Conservation (phyloP, 2,797 vertebrate genomes). For the Ctenopoma kingsleyae region DNA sequence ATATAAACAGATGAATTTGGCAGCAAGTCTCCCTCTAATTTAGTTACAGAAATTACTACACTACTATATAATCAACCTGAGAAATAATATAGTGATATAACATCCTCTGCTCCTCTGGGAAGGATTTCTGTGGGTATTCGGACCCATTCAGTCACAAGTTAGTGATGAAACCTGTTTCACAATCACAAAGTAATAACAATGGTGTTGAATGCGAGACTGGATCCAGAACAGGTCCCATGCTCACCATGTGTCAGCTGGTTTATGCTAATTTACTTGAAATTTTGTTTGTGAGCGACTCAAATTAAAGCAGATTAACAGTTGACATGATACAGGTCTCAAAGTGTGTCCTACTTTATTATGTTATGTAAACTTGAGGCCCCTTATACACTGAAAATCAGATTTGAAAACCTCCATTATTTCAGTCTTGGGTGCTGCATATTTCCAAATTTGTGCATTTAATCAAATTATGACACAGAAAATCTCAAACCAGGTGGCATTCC, state of each 20-base stretch:
- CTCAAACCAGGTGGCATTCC: neutral
- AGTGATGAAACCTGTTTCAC: neutral
- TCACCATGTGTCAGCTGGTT: neutral
- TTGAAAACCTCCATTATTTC: neutral
- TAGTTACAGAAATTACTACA: neutral
- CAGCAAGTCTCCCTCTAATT: neutral
- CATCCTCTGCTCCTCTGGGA: neutral
- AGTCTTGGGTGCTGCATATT: neutral
- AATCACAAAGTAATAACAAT: neutral
- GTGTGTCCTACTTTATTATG: no score
- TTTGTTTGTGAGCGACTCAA: no score
- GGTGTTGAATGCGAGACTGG: neutral
- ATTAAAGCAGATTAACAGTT: neutral
- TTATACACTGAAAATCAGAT: no score
- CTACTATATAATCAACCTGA: neutral
- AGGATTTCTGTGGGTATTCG: neutral
- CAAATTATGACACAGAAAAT: neutral
- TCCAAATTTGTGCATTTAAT: neutral
- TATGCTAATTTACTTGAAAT: neutral
- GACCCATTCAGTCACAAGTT: slow-evolving; percentile 10
- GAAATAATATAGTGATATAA: neutral
- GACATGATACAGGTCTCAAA: neutral
- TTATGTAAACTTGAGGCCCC: no score
- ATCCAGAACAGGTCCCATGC: neutral
- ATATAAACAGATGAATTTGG: neutral